These are phyloP conservation scores for Micrastur ruficollis DNA, from an alignment of 2,797 vertebrate genomes.

Conservation along the genomic window DNA sequence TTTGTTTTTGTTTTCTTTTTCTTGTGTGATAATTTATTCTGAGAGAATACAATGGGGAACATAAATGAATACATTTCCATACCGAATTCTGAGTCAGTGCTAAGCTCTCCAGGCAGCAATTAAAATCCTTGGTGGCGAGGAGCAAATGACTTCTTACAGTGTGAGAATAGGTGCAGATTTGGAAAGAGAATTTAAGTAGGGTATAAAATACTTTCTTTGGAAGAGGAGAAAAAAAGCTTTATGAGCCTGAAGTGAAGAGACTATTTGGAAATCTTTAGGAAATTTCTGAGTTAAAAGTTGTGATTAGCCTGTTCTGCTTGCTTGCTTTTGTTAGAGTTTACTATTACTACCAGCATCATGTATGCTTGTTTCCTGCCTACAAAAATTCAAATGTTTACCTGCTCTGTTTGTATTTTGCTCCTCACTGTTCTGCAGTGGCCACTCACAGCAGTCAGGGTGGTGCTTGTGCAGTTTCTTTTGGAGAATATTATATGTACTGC, in stretches of 20 bases:
- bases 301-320: background rate
- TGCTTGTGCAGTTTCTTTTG: background rate
- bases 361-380: background rate
- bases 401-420: background rate
- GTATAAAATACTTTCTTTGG: background rate
- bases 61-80: constrained; percentile 42
- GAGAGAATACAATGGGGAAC: background rate
- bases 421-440: background rate
- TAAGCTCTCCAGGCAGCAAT: constrained; percentile 33
- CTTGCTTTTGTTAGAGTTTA: background rate
- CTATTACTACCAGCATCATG: background rate
- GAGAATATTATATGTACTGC: background rate
- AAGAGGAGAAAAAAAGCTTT: background rate
- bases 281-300: background rate
- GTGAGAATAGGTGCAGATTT: background rate
- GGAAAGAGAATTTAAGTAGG: background rate
- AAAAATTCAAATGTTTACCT: background rate
- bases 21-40: constrained; percentile 1
- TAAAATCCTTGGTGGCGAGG: background rate
- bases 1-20: constrained; percentile 26
- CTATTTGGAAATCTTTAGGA: background rate
- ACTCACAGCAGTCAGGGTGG: background rate
- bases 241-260: background rate
- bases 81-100: background rate
- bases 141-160: background rate